Conservation (phyloP, 2,888 invertebrate species). For the Antheraea assamensis region DNA sequence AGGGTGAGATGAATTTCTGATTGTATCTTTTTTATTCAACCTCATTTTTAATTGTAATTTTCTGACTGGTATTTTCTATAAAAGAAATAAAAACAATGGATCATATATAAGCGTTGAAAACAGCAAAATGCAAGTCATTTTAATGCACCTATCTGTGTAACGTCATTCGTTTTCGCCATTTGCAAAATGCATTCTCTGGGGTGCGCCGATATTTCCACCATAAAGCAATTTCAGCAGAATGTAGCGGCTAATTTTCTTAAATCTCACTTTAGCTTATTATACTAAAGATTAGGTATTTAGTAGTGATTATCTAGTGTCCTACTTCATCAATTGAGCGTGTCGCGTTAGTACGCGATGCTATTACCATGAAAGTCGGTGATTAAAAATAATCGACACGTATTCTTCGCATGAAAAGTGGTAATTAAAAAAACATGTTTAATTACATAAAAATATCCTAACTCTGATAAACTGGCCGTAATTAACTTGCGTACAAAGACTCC, state of each 20-base stretch:
- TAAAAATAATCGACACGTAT: too few species aligned
- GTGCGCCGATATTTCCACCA: background rate
- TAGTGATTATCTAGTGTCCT: background rate
- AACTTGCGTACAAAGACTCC: background rate
- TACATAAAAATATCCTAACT: background rate
- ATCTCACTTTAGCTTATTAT: background rate
- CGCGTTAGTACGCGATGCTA: too few species aligned
- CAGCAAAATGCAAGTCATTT: conserved; percentile 34
- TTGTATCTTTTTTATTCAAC: conserved; percentile 30
- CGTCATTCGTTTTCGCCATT: conserved; percentile 67
- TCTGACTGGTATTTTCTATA: background rate
- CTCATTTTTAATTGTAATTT: conserved; percentile 3
- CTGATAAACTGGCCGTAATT: background rate
- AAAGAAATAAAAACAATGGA: background rate
- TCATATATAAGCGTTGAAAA: conserved; percentile 7
- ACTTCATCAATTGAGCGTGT: background rate
- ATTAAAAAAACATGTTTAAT: too few species aligned
- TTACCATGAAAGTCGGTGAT: background rate
- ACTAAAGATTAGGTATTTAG: background rate
- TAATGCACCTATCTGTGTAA: conserved; percentile 67
- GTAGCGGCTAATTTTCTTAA: background rate
- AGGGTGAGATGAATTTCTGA: conserved; percentile 55
- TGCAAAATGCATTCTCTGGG: conserved; percentile 50
- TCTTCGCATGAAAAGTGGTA: background rate
- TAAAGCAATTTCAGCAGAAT: background rate